Evolutionary conservation across 1,140 invertebrate species (phyloP), one percentile per base, ranked within the genome.

Genomic region (Drosophila santomea): DNA sequence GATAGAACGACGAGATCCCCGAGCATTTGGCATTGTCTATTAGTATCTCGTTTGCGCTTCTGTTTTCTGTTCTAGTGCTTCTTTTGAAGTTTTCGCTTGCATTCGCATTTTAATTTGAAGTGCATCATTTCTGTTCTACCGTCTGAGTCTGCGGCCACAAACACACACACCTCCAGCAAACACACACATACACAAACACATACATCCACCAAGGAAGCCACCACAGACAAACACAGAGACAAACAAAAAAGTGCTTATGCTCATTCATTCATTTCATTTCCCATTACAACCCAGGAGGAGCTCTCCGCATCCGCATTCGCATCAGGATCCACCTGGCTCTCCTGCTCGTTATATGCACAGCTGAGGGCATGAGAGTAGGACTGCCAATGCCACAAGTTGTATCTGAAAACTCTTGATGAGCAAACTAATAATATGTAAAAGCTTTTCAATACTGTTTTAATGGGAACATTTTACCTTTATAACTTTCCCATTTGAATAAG

Each of bases 191-290:
- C 20, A 20, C 10, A 17, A 4, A 10, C 61, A 66, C 38, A 32
- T 38, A 36, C 28, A 35, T 55, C 63, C 48, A 58, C 43, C 41
- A 56, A 38, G 64, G 64, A 71, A 71, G 67, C 68, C 52, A 72
- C 66, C 67, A 63, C 60, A 59, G 41, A 63, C 56, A 59, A 59
- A 67, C 55, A 71, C 44, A 62, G 44, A 47, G 38, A 68, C 57
- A 86, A 85, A 86, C 81, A 88, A 89, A 89, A 77, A 89, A 90
- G 84, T 89, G 80, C 84, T 89, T 89, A 89, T 89, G 84, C 80
- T 89, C 84, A 89, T 89, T 89, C 84, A 89, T 89, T 89, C 84
- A 89, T 89, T 89, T 89, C 84, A 89, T 89, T 89, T 89, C 84
- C 84, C 84, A 89, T 89, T 89, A 89, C 84, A 89, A 54, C 66